Evolutionary conservation across 1,140 invertebrate genomes (phyloP).

Genomic region (Drosophila tristis): DNA sequence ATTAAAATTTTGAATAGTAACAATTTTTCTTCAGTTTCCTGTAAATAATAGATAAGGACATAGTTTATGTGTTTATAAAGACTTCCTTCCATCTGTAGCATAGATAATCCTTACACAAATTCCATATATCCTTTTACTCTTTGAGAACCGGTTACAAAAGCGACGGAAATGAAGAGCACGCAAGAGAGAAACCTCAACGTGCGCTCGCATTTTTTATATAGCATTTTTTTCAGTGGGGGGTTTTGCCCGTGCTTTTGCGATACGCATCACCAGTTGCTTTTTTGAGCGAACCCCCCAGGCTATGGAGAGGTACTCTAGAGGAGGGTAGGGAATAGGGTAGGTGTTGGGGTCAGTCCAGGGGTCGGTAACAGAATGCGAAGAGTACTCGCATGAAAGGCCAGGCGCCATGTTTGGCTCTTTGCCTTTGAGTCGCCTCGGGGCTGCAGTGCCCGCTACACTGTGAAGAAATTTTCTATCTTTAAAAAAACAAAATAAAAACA

Average conservation of each 20-base stretch:
- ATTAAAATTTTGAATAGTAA: no score
- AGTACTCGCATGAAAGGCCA: conserved; percentile 40
- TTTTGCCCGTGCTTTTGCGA: conserved; percentile 29
- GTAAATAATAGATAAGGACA: no score
- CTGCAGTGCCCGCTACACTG: background rate
- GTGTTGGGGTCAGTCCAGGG: background rate
- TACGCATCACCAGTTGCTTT: conserved; percentile 65
- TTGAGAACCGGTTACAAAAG: no score
- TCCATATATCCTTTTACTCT: no score
- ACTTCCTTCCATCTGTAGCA: no score
- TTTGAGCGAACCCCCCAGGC: conserved; percentile 10
- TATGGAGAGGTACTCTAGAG: no score
- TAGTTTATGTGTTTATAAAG: no score
- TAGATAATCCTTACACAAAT: no score
- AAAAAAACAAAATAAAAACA: no score
- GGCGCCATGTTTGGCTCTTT: conserved; percentile 48
- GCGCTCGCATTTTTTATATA: background rate
- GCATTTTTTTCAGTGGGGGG: conserved; percentile 31
- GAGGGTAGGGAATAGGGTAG: no score
- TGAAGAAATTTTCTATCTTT: no score
- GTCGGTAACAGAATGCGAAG: background rate
- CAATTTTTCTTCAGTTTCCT: no score
- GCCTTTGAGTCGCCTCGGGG: conserved; percentile 55
- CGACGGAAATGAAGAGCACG: conserved; percentile 5
- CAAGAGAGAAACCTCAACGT: conserved; percentile 12